These are phyloP conservation scores for Paralichthys olivaceus DNA, from an alignment of 2,113 vertebrate genomes.

Conservation along the genomic window DNA sequence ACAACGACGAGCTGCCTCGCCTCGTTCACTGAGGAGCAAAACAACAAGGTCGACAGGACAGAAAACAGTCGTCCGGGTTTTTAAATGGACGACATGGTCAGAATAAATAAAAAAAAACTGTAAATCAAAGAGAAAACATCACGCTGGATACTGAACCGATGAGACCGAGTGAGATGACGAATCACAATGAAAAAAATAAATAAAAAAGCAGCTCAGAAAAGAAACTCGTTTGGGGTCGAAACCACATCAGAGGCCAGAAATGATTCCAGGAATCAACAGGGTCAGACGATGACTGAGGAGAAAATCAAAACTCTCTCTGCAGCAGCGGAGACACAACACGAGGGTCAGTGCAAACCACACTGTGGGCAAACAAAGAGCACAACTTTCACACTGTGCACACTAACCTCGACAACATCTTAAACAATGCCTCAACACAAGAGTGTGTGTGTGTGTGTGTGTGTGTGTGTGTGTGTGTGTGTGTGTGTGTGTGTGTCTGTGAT, in stretches of 20 bases:
- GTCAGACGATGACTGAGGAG: slow-evolving; percentile 19
- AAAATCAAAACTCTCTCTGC: slow-evolving; percentile 1
- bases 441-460: slow-evolving; percentile 19
- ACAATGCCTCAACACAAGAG: slow-evolving; percentile 6
- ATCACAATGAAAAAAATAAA: not conserved
- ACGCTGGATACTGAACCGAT: not conserved
- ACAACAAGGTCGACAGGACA: not conserved
- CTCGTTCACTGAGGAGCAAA: slow-evolving; percentile 10
- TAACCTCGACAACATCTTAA: slow-evolving; percentile 7
- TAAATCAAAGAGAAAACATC: not conserved
- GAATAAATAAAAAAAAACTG: not conserved
- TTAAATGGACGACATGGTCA: not conserved
- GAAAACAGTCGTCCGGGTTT: not conserved
- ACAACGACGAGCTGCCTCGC: slow-evolving; percentile 23
- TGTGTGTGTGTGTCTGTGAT: slow-evolving; percentile 6
- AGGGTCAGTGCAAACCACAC: not conserved
- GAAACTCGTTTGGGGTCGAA: slow-evolving; percentile 18
- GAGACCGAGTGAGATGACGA: not conserved
- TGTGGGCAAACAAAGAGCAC: not conserved
- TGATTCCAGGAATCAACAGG: slow-evolving; percentile 40
- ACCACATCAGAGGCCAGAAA: slow-evolving; percentile 21
- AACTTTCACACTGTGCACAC: slow-evolving; percentile 26
- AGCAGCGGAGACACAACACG: slow-evolving; percentile 7
- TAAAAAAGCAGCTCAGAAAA: slow-evolving; percentile 9
- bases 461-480: not conserved